Evolutionary conservation across 1,140 invertebrate species (phyloP).

Genomic region (Bombus ignitus): DNA sequence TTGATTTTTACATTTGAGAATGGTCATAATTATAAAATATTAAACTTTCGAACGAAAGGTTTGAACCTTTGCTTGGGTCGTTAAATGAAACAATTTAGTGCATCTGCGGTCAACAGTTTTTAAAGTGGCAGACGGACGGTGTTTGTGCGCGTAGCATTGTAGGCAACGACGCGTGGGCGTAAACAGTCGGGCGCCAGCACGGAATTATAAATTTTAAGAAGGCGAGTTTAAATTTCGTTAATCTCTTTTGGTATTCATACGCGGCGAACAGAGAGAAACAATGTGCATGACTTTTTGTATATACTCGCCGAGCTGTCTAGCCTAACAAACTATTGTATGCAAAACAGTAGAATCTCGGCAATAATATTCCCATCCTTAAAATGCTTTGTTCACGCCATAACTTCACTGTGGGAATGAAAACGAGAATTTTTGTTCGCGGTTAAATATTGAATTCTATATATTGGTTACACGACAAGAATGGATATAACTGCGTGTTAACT

Average conservation of each 20-base stretch:
- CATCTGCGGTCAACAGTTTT: not conserved
- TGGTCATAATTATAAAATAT: not conserved
- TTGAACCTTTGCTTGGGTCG: not conserved
- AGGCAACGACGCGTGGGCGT: constrained; percentile 17
- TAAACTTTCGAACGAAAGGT: not conserved
- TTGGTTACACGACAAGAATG: not conserved
- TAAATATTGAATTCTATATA: not conserved
- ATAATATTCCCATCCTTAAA: constrained; percentile 32
- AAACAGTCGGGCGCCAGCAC: constrained; percentile 29
- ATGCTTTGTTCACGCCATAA: constrained; percentile 4
- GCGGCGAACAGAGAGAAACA: constrained; percentile 1
- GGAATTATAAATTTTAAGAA: constrained; percentile 53
- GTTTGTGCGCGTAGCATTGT: constrained; percentile 3
- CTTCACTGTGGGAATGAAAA: not conserved
- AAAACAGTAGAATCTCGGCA: constrained; percentile 22
- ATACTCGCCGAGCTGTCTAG: constrained; percentile 17
- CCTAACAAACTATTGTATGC: constrained; percentile 52
- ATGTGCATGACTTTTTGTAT: not conserved
- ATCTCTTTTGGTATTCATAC: constrained; percentile 32
- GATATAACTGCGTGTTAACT: not conserved
- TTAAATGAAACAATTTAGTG: constrained; percentile 2
- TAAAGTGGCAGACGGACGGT: not conserved
- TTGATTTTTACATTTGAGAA: not conserved
- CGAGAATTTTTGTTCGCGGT: not conserved
- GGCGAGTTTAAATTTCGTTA: constrained; percentile 35